Percentiles rank a stretch among this genome's conserved stretches.
Conservation (phyloP, 1,140 invertebrate species). For the Wasmannia auropunctata region DNA sequence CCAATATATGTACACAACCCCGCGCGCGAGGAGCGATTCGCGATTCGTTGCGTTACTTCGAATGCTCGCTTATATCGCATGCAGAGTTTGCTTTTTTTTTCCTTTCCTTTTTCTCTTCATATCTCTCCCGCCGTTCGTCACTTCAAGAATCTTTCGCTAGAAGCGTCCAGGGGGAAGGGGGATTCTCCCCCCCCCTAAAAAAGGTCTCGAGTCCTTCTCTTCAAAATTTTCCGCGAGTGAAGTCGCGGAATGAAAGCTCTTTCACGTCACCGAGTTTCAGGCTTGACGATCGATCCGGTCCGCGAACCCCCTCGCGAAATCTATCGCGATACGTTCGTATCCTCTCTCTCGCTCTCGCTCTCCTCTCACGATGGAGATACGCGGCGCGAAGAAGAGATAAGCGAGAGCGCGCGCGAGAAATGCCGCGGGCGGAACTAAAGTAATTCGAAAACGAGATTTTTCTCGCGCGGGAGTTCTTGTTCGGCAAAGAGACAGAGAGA, state of each 20-base stretch:
- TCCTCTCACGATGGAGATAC: too few species aligned
- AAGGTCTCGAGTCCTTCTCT: background rate
- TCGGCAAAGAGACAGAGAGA: too few species aligned
- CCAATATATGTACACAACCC: background rate
- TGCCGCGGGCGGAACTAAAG: constrained; percentile 21
- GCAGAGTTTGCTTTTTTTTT: background rate
- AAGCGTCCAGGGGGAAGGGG: background rate
- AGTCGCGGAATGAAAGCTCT: background rate
- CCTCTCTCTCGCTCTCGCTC: too few species aligned
- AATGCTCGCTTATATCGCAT: constrained; percentile 1
- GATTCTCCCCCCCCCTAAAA: too few species aligned
- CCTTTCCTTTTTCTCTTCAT: background rate
- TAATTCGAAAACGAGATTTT: constrained; percentile 48
- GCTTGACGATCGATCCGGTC: background rate
- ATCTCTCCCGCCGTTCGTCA: background rate
- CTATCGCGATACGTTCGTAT: background rate
- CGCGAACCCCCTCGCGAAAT: background rate
- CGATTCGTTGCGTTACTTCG: constrained; percentile 2
- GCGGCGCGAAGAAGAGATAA: background rate
- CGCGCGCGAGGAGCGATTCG: background rate
- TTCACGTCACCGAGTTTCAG: background rate
- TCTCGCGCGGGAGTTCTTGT: constrained; percentile 24
- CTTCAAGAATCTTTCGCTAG: background rate
- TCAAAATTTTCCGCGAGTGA: background rate
- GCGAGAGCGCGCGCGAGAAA: background rate